Percentiles rank a stretch among this genome's conserved stretches.
phyloP scores from a whole-genome alignment of 37 sponge, comb jelly and placozoan species.

The Beroe ovata region DNA sequence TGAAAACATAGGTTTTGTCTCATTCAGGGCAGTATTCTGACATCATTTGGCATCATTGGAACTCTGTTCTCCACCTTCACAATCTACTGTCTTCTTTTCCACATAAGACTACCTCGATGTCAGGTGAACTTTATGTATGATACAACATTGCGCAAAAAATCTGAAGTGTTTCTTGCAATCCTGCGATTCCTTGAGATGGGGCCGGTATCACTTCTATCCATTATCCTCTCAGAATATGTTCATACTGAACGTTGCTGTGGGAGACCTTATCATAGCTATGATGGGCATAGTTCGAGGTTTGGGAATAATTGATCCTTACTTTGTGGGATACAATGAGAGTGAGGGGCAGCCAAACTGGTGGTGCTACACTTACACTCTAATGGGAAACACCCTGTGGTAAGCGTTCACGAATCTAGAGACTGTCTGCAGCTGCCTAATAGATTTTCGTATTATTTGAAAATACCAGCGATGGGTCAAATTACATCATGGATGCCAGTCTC shows the following conservation, averaged over 20 bases:
- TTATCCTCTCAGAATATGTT: conserved; percentile 40
- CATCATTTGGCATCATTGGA: not conserved
- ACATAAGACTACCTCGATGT: not conserved
- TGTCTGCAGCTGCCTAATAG: too few species aligned
- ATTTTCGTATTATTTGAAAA: too few species aligned
- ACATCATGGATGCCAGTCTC: too few species aligned
- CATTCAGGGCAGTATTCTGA: conserved; percentile 52
- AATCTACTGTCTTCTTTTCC: conserved; percentile 24
- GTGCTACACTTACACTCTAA: conserved; percentile 2
- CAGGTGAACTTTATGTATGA: too few species aligned
- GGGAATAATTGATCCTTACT: not conserved
- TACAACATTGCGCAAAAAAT: too few species aligned
- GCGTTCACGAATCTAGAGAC: too few species aligned
- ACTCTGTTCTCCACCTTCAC: not conserved
- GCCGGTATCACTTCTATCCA: too few species aligned
- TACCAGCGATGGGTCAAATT: too few species aligned
- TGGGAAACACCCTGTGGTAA: conserved; percentile 19
- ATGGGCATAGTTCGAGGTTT: conserved; percentile 8
- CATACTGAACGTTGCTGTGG: conserved; percentile 21
- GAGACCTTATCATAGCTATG: conserved; percentile 24
- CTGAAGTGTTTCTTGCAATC: too few species aligned
- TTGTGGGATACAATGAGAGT: not conserved
- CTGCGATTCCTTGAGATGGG: too few species aligned
- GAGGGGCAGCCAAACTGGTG: not conserved
- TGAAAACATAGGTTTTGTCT: too few species aligned